Conservation (phyloP, 1,140 invertebrate species). For the Pygmarrhopalites habei region DNA sequence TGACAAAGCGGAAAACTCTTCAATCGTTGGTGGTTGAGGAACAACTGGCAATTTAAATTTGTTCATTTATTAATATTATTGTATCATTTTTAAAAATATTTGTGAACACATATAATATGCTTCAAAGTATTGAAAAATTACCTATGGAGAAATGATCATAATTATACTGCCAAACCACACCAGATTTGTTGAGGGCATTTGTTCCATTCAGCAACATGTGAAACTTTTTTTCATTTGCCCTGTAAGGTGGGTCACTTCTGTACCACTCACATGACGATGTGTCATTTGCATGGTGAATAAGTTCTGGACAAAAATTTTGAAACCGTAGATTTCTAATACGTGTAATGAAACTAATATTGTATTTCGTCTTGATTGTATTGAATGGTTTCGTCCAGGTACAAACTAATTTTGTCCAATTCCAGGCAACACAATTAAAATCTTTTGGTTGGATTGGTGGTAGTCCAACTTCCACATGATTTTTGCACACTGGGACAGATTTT, state of each 20-base stretch:
- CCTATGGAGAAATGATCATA: conserved; percentile 31
- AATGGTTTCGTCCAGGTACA: conserved; percentile 36
- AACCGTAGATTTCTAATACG: too few relatives aligned
- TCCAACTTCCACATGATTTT: conserved; percentile 50
- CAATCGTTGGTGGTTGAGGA: conserved; percentile 17
- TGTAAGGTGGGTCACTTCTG: conserved; percentile 30
- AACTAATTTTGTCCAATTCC: conserved; percentile 37
- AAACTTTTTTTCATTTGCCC: conserved; percentile 7
- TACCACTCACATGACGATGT: conserved; percentile 31
- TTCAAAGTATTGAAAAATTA: too few relatives aligned
- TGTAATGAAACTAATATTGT: conserved; percentile 14
- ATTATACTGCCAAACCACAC: conserved; percentile 22
- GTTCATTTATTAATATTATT: too few relatives aligned
- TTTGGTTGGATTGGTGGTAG: conserved; percentile 36
- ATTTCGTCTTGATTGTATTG: conserved; percentile 37
- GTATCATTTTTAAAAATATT: too few relatives aligned
- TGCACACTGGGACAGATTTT: conserved; percentile 44
- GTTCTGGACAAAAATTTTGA: neutral
- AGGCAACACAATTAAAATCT: conserved; percentile 38
- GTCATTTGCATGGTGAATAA: neutral
- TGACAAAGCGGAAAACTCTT: neutral
- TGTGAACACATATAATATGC: too few relatives aligned
- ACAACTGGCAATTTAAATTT: too few relatives aligned
- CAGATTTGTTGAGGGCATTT: conserved; percentile 24
- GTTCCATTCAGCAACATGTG: conserved; percentile 25